Base-by-base conservation (phyloP, 2,113 vertebrate species). In the Dasypus novemcinctus region DNA sequence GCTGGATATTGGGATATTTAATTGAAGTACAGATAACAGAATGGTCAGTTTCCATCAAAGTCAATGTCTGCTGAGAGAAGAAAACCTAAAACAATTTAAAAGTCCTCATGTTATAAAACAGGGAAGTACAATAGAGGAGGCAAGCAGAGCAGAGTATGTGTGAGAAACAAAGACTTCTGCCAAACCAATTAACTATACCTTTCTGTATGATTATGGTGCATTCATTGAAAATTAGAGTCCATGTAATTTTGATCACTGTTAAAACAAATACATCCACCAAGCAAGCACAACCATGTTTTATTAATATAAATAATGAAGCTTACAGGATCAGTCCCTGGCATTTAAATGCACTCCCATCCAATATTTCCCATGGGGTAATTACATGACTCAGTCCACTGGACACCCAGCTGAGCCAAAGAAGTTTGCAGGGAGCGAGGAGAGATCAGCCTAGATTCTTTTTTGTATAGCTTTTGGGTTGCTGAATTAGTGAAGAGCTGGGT, bases 351-450 rank as follows among this genome's bases (percentile, higher is more conserved):
- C 57, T 90, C 12, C 29, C 52, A 85, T 92, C 66, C 72, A 59
- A 23, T 85, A 64, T 87, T 98, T 98, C 98, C 93, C 97, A 98
- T 97, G 97, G 97, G 80, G 80, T 98, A 97, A 98, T 96, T 96
- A 76, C 38, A 88, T 97, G 97, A 98, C 87, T 98, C 97, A 98
- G 80, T 63, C 0, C 38, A 38, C 52, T 80, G 64, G 69, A 95
- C 75, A 95, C n/a, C 87, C 66, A 91, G 92, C 91, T 0, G 91
- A 97, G 95, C 91, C 52, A 89, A 80, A 74, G 79, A 7, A 95
- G 96, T 92, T 93, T 96, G 27, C 54, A 86, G 64, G 41, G 59
- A 93, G 71, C 71, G 61, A 52, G 31, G 63, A 95, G 63, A 96
- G 94, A 88, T 96, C 59, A 83, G 15, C 13, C 17, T 81, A 46